Evolutionary conservation across 2,797 vertebrate species (phyloP).

Genomic region (Micromesistius poutassou): DNA sequence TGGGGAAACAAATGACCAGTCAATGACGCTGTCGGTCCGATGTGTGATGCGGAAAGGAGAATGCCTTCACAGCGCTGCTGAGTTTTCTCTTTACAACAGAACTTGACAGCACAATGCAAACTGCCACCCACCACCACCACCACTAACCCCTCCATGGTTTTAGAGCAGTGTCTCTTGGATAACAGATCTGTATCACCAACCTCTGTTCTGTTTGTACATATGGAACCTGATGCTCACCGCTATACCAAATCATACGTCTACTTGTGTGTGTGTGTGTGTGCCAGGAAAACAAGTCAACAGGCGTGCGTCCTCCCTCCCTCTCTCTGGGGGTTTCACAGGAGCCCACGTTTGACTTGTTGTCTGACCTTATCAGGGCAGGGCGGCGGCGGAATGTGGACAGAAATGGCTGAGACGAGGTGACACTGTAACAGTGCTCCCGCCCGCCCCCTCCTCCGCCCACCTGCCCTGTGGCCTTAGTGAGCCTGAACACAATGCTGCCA

Average conservation of each 20-base stretch:
- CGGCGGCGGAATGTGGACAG: slow-evolving; percentile 39
- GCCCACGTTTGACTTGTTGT: slow-evolving; percentile 41
- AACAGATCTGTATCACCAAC: background rate
- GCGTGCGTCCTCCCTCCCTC: slow-evolving; percentile 28
- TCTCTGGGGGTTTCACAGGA: slow-evolving; percentile 27
- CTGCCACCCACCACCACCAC: background rate
- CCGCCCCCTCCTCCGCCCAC: no score
- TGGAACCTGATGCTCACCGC: background rate
- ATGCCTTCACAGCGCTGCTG: background rate
- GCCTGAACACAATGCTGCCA: no score
- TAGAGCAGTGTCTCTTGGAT: background rate
- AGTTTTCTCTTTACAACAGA: background rate
- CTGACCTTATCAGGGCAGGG: slow-evolving; percentile 46
- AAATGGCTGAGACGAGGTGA: slow-evolving; percentile 30
- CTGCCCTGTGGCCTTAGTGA: no score
- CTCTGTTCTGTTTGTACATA: background rate
- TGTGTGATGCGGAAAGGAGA: background rate
- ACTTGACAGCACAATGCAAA: background rate
- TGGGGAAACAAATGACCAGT: background rate
- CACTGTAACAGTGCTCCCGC: slow-evolving; percentile 15
- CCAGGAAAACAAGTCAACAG: slow-evolving; percentile 35
- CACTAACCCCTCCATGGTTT: background rate
- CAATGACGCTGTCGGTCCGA: background rate
- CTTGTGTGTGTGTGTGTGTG: slow-evolving; percentile 18
- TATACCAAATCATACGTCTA: background rate